Evolutionary conservation across 1,140 invertebrate species (phyloP), one percentile per base, ranked within the genome.

Genomic region (Marisa cornuarietis): DNA sequence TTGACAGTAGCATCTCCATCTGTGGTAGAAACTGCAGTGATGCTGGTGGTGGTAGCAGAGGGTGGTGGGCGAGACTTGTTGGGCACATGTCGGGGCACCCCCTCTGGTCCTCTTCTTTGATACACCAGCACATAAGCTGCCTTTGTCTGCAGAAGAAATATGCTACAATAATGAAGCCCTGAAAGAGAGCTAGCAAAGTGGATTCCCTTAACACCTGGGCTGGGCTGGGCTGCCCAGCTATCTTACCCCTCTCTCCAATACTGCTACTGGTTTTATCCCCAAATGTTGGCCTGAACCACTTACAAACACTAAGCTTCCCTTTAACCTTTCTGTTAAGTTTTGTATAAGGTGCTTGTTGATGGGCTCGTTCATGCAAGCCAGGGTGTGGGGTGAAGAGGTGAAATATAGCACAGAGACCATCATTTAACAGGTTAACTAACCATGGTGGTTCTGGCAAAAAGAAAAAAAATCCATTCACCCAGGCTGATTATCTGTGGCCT

Each of bases 91-190:
- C 11, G 71, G n/a, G 62, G 26, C 16, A 71, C 14, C 49, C 77
- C 58, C 31, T 66, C 51, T 52, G 77, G 61, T 22, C 87, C 87
- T 68, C 89, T 81, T 52, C 86, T 85, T 77, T 92, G 87, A 83
- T 93, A 93, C 62, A 93, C 92, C 49, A 93, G 82, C 0, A 93
- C 92, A 84, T 92, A 93, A 0, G 91, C 92, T 73, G 90, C 90
- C 83, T 92, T 92, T 24, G 92, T 90, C 91, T 92, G 85, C 20
- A 87, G 86, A 76, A 14, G 6, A 54, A 74, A 9, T 20, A 54
- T 13, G 42, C 31, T 16, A 22, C 42, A 24, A 26, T 10, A 14
- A 11, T 4, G 24, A 74, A 52, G 31, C 31, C 31, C 31, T 42
- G 31, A 42, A 4, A 42, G 3, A 42, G 2, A 42, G 31, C 31